Percentiles rank a stretch among this genome's conserved stretches.
Evolutionary conservation across 2,113 vertebrate species (phyloP).

Genomic region (Tapirus terrestris): DNA sequence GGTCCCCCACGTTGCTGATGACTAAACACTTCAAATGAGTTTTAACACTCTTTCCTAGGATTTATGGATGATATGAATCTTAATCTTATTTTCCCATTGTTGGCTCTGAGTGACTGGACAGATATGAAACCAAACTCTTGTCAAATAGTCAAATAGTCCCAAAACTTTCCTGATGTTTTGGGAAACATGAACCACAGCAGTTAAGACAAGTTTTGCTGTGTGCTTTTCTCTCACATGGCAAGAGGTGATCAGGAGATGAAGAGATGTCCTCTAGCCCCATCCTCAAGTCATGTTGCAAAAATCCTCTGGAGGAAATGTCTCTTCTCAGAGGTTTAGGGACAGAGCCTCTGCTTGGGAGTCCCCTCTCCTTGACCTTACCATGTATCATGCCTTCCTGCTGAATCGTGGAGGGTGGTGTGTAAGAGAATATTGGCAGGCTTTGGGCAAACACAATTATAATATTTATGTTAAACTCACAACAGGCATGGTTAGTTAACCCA

Average conservation of each 20-base stretch:
- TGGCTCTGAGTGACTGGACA: conserved; percentile 40
- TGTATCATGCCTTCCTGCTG: not conserved
- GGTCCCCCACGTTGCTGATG: conserved; percentile 56
- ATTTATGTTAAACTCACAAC: not conserved
- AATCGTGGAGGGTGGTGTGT: not conserved
- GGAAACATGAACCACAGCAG: not conserved
- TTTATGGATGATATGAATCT: conserved; percentile 48
- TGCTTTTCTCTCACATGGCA: not conserved
- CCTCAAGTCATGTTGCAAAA: not conserved
- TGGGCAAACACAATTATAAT: not conserved
- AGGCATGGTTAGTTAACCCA: not conserved
- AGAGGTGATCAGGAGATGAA: not conserved
- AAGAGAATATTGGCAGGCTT: not conserved
- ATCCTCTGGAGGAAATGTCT: not conserved
- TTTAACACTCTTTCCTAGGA: conserved; percentile 67
- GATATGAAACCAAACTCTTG: conserved; percentile 59
- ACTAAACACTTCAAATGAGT: conserved; percentile 44
- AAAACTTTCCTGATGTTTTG: not conserved
- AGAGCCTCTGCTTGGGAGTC: not conserved
- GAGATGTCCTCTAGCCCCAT: not conserved
- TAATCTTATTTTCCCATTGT: conserved; percentile 39
- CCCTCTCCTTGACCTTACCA: not conserved
- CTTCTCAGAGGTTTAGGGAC: not conserved
- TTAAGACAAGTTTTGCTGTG: too few relatives aligned
- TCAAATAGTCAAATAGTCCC: conserved; percentile 40